Percentiles rank a stretch among this genome's conserved stretches.
These are phyloP conservation scores for Sakesphorus luctuosus DNA, from an alignment of 2,113 vertebrate species.

Conservation along the genomic window DNA sequence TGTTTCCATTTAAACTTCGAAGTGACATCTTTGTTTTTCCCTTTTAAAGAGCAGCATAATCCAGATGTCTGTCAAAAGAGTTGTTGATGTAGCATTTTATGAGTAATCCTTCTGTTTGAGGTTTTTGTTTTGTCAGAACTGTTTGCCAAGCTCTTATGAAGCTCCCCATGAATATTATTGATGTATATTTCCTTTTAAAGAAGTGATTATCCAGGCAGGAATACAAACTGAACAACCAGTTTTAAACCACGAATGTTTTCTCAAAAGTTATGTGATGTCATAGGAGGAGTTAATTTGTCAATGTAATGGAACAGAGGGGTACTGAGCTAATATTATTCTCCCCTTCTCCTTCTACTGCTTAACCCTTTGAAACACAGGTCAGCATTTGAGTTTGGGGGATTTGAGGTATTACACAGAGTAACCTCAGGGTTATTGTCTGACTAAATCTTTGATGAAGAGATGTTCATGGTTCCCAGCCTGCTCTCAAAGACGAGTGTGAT, in stretches of 20 bases:
- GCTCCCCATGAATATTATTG: conserved; percentile 60
- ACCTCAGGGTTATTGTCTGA: neutral
- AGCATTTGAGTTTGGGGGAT: neutral
- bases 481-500: neutral
- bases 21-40: conserved; percentile 57
- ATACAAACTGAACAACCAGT: neutral
- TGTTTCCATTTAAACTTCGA: conserved; percentile 48
- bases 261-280: conserved; percentile 31
- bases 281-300: neutral
- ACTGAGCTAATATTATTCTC: neutral
- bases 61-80: conserved; percentile 63
- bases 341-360: neutral
- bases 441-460: neutral
- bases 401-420: neutral
- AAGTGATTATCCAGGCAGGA: conserved; percentile 33
- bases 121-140: conserved; percentile 68
- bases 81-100: conserved; percentile 64
- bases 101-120: conserved; percentile 66
- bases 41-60: conserved; percentile 46
- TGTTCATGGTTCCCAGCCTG: neutral
- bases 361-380: neutral
- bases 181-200: conserved; percentile 57
- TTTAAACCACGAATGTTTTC: neutral
- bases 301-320: neutral
- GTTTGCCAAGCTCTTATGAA: conserved; percentile 61